These are phyloP conservation scores for Goniozus legneri DNA, from an alignment of 1,140 invertebrate species.

Conservation along the genomic window DNA sequence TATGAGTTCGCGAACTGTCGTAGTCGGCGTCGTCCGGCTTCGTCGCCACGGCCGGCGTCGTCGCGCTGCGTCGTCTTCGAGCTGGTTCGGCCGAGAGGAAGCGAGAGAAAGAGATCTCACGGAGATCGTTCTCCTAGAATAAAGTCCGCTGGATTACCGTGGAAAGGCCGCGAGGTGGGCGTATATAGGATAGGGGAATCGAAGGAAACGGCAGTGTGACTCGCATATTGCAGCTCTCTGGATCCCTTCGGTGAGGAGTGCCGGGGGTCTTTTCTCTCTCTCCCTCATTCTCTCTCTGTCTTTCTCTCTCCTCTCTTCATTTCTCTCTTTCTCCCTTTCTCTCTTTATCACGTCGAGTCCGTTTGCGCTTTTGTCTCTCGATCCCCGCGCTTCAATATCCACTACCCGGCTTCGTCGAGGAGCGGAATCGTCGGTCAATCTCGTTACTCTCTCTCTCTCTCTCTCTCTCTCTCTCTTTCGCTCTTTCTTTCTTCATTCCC, in stretches of 20 bases:
- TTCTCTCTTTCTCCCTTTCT: too few species aligned
- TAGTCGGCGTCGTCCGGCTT: conserved; percentile 6
- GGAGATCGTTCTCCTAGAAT: conserved; percentile 11
- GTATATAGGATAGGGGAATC: too few species aligned
- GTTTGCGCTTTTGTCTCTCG: background rate
- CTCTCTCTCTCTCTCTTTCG: background rate
- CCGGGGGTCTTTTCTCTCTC: background rate
- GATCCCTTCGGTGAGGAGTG: background rate
- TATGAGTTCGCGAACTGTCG: conserved; percentile 30
- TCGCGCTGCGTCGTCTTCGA: too few species aligned
- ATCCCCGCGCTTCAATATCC: background rate
- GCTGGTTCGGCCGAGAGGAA: background rate
- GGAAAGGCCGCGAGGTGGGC: too few species aligned
- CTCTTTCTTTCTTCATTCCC: background rate
- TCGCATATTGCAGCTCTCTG: conserved; percentile 20
- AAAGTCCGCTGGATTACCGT: conserved; percentile 30
- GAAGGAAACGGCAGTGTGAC: conserved; percentile 5
- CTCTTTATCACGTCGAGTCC: too few species aligned
- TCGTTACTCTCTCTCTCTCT: background rate
- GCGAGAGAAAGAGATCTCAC: too few species aligned
- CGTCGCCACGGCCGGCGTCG: too few species aligned
- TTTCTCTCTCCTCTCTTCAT: too few species aligned
- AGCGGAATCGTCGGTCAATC: background rate
- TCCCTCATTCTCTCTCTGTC: too few species aligned
- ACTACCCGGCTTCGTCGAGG: background rate